Conservation (phyloP, 2,888 invertebrate genomes). For the Brenthis ino region DNA sequence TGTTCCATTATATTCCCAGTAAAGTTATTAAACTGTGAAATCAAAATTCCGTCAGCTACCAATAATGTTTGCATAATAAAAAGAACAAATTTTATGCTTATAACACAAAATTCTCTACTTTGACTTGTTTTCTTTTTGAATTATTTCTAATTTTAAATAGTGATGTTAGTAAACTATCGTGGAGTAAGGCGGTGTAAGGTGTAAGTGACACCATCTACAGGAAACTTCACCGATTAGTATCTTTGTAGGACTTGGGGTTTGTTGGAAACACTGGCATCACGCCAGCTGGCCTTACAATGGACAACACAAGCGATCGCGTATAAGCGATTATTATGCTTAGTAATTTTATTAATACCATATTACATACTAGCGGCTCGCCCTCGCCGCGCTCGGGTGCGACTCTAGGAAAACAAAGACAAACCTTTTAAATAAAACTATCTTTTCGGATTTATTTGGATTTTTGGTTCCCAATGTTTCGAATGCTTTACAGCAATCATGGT, state of each 20-base stretch:
- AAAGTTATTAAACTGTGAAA: conserved; percentile 10
- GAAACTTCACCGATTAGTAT: background rate
- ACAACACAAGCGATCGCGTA: background rate
- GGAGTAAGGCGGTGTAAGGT: background rate
- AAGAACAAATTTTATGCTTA: background rate
- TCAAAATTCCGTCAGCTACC: conserved; percentile 15
- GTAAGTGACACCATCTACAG: background rate
- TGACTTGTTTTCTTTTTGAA: background rate
- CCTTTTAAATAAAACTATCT: too few relatives aligned
- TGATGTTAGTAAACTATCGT: background rate
- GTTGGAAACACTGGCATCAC: background rate
- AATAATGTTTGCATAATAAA: conserved; percentile 11
- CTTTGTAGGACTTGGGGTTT: background rate
- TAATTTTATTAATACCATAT: too few relatives aligned
- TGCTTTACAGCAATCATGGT: too few relatives aligned
- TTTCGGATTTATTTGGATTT: too few relatives aligned
- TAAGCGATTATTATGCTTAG: too few relatives aligned
- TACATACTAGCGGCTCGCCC: too few relatives aligned
- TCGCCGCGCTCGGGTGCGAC: too few relatives aligned
- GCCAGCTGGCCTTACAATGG: background rate
- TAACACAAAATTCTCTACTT: background rate
- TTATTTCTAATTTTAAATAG: background rate
- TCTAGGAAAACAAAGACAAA: too few relatives aligned
- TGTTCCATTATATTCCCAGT: conserved; percentile 5
- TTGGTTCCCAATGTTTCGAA: too few relatives aligned